phyloP scores from a whole-genome alignment of 2,888 invertebrate species.

The Agriotes lineatus region DNA sequence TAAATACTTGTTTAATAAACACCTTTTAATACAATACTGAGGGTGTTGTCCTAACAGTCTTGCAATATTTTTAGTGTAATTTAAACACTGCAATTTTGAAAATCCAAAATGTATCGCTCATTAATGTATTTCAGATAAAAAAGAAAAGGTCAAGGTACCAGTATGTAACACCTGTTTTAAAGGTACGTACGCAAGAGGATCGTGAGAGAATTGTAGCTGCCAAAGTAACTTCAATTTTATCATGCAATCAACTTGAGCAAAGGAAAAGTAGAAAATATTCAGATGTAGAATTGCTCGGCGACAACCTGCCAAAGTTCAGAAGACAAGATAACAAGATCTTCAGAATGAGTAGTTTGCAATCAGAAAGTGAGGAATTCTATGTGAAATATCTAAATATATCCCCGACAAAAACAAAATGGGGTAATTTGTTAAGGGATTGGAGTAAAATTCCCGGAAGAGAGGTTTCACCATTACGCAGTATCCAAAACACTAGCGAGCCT shows the following conservation, averaged over 20 bases:
- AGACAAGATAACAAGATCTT: conserved; percentile 36
- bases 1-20: too few relatives aligned
- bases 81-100: too few relatives aligned
- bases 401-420: conserved; percentile 62
- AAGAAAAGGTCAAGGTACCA: conserved; percentile 58
- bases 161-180: conserved; percentile 60
- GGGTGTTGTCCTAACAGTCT: too few relatives aligned
- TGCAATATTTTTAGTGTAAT: too few relatives aligned
- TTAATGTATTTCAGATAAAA: conserved; percentile 38
- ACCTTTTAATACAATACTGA: too few relatives aligned
- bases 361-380: conserved; percentile 47
- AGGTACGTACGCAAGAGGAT: conserved; percentile 59
- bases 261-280: too few relatives aligned
- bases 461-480: conserved; percentile 57
- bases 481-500: too few relatives aligned
- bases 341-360: conserved; percentile 41
- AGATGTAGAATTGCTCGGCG: too few relatives aligned
- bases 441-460: conserved; percentile 74
- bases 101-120: too few relatives aligned
- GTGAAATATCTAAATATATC: conserved; percentile 61
- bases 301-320: conserved; percentile 42
- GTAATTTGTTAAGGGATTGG: conserved; percentile 74
- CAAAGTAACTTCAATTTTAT: conserved; percentile 59
- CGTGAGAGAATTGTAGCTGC: conserved; percentile 56
- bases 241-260: too few relatives aligned